Percentiles rank a stretch among this genome's conserved stretches.
phyloP scores from a whole-genome alignment of 2,113 vertebrate species.

The Nasalis larvatus region DNA sequence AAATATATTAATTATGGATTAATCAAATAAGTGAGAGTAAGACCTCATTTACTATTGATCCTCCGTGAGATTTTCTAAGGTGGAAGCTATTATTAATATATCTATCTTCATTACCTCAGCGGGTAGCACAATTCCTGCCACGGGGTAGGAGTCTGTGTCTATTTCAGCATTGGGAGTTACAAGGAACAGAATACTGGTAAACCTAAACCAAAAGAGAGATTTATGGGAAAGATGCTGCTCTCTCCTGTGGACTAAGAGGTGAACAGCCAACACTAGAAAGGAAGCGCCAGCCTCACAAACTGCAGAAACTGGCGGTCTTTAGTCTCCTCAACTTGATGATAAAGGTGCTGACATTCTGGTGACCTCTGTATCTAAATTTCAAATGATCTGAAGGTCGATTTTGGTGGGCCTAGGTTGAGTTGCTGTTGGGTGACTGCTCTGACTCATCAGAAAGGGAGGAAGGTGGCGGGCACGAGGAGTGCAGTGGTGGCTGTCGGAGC shows the following conservation, averaged over 20 bases:
- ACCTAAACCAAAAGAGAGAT: not conserved
- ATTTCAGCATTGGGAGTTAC: not conserved
- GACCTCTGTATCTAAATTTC: not conserved
- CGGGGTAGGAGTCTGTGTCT: not conserved
- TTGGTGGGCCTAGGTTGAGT: not conserved
- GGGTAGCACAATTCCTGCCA: not conserved
- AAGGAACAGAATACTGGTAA: not conserved
- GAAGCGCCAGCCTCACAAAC: not conserved
- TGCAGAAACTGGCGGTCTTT: not conserved
- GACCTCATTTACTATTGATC: not conserved
- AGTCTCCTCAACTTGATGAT: not conserved
- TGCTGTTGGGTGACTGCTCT: not conserved
- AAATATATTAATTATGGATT: not conserved
- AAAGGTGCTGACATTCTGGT: not conserved
- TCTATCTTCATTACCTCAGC: not conserved
- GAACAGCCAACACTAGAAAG: not conserved
- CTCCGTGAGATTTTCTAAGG: not conserved
- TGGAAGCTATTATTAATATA: not conserved
- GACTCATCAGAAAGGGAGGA: not conserved
- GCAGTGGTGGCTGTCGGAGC: rapidly evolving
- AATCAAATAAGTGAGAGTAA: not conserved
- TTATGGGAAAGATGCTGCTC: not conserved
- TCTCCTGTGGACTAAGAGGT: not conserved
- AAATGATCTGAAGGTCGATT: not conserved
- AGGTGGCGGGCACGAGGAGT: not conserved